Base-by-base conservation (phyloP, 2,888 invertebrate species). In the Endotricha flammealis region DNA sequence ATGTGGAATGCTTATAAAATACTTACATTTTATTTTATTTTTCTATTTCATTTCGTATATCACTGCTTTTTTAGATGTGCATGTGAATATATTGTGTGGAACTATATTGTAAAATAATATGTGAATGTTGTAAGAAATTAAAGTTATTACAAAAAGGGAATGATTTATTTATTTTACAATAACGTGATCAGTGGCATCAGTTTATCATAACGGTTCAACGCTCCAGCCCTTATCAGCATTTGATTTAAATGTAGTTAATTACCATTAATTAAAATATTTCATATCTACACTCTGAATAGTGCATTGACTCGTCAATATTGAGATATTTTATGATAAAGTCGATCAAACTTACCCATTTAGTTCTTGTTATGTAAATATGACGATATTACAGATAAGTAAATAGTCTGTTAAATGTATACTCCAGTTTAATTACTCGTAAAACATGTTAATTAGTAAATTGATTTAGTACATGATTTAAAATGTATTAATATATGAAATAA, bases 261-360 rank as follows among this genome's bases (percentile, higher is more conserved):
- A 13, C 13, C 12, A 29, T 17, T 12, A 12, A 17, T 17, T 34
- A 17, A 29, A 8, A 9, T 32, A 23, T 7, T 24, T 2, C 12
- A 1, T 24, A 32, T 33, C n/a, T 12, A 8, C 25, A 22, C 10
- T 34, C 22, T 32, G n/a, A 10, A 53, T 54, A 59, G 63, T 65
- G 57, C 64, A 66, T 52, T 59, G 64, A 64, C 55, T 66, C 52
- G 75, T 76, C 73, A 78, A 64, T 57, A 64, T 51, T 39, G 49
- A 39, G 45, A 44, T 48, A 45, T 46, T 47, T 69, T 3, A 3
- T 24, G 25, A 16, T 32, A 24, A 4, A 14, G n/a, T n/a, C n/a
- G 32, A 33, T n/a, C 7, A 20, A 33, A 33, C 32, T 33, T 33
- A 16, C 25, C 12, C 25, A 16, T 27, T 17, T 11, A 20, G 11